Conservation (phyloP, 2,888 invertebrate species). For the Dione vanillae region DNA sequence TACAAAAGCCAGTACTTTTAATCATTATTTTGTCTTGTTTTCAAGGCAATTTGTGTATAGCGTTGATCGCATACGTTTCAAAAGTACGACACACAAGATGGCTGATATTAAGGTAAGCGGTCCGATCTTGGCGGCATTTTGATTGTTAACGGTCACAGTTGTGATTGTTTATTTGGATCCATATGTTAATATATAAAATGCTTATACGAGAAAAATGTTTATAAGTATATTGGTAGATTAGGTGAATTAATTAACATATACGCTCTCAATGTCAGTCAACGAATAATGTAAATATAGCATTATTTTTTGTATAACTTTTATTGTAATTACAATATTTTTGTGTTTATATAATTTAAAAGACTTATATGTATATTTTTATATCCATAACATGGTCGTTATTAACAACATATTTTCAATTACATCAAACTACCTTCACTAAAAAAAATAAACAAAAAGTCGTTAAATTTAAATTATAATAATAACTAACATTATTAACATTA, state of each 20-base stretch:
- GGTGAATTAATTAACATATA: background rate
- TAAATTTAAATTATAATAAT: background rate
- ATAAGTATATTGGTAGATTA: background rate
- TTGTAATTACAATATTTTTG: conserved; percentile 1
- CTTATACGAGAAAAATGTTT: conserved; percentile 2
- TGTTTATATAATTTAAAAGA: background rate
- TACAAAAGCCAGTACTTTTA: conserved; percentile 57
- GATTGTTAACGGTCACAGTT: conserved; percentile 71
- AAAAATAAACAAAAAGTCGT: conserved; percentile 1
- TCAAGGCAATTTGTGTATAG: conserved; percentile 62
- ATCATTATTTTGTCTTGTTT: conserved; percentile 58
- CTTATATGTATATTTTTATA: no score
- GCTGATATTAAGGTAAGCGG: conserved; percentile 82
- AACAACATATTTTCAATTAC: no score
- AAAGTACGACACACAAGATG: conserved; percentile 72
- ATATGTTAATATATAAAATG: conserved; percentile 17
- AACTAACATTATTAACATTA: no score
- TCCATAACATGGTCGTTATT: no score
- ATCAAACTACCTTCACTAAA: conserved; percentile 1
- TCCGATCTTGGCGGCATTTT: conserved; percentile 79
- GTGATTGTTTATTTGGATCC: conserved; percentile 52
- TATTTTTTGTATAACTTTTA: background rate
- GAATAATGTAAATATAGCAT: background rate
- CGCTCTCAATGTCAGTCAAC: background rate
- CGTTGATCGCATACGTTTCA: conserved; percentile 71